A percentile compares a stretch with the other conserved stretches of the same genome.
phyloP scores from a whole-genome alignment of 1,140 invertebrate genomes.

The Lordiphosa mommai region DNA sequence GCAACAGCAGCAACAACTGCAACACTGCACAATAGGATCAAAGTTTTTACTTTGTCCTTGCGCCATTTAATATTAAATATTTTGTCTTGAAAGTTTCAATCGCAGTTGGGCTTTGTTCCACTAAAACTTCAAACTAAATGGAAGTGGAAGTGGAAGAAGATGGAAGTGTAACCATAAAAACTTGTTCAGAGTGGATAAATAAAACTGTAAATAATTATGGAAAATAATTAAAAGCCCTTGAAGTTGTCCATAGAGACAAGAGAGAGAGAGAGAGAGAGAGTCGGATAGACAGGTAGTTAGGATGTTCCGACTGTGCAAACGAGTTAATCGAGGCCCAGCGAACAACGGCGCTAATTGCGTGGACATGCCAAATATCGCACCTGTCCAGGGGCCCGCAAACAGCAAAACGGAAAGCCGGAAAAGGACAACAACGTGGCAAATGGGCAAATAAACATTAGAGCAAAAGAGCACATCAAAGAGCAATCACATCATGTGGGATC shows the following conservation, averaged over 20 bases:
- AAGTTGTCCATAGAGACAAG: neutral
- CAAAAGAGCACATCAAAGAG: slow-evolving; percentile 53
- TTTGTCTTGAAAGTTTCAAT: slow-evolving; percentile 12
- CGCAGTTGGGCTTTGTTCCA: neutral
- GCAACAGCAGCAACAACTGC: slow-evolving; percentile 1
- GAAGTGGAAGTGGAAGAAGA: neutral
- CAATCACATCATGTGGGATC: slow-evolving; percentile 33
- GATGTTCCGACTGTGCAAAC: slow-evolving; percentile 27
- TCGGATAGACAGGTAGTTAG: slow-evolving; percentile 29
- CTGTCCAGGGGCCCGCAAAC: slow-evolving; percentile 10
- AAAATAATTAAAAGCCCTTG: slow-evolving; percentile 41
- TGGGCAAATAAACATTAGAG: slow-evolving; percentile 66
- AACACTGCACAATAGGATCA: slow-evolving; percentile 34
- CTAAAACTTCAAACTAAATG: neutral
- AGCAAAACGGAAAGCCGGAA: slow-evolving; percentile 23
- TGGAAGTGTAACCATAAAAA: slow-evolving; percentile 15
- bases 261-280: neutral
- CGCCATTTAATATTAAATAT: slow-evolving; percentile 51
- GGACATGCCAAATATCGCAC: slow-evolving; percentile 72
- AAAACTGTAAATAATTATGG: slow-evolving; percentile 60
- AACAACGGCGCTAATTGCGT: slow-evolving; percentile 62
- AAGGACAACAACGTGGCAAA: slow-evolving; percentile 17
- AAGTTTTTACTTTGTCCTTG: slow-evolving; percentile 29
- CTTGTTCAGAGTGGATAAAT: slow-evolving; percentile 41
- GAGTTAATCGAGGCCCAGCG: slow-evolving; percentile 50